Evolutionary conservation across 2,113 vertebrate genomes (phyloP).

Genomic region (Peromyscus polionotus): DNA sequence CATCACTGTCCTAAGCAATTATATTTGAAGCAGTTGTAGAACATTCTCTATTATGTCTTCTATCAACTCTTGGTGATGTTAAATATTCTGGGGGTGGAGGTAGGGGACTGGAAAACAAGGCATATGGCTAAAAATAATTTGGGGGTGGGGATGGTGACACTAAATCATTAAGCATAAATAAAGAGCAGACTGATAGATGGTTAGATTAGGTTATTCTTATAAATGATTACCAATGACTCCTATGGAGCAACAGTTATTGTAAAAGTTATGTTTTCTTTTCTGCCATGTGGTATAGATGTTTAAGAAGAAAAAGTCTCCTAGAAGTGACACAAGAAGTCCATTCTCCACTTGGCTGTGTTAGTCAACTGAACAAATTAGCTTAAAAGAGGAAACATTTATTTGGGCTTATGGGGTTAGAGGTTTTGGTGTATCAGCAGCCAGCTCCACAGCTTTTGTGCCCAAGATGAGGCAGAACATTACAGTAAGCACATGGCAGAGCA

Average conservation of each 20-base stretch:
- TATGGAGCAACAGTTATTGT: neutral
- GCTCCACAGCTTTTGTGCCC: neutral
- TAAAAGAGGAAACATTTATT: neutral
- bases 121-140: slow-evolving; percentile 24
- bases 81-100: neutral
- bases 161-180: slow-evolving; percentile 53
- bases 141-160: neutral
- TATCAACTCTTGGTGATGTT: slow-evolving; percentile 1
- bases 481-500: neutral
- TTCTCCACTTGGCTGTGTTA: neutral
- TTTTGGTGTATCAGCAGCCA: neutral
- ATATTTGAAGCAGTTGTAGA: neutral
- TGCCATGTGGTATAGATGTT: neutral
- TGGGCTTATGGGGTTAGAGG: neutral
- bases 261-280: neutral
- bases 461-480: neutral
- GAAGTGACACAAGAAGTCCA: neutral
- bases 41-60: neutral
- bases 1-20: neutral
- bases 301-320: slow-evolving; percentile 5
- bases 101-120: neutral
- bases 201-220: slow-evolving; percentile 5
- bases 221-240: slow-evolving; percentile 20
- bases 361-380: neutral
- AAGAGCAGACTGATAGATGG: neutral